These are phyloP conservation scores for Haemorhous mexicanus DNA, from an alignment of 2,113 vertebrate genomes.

Conservation along the genomic window DNA sequence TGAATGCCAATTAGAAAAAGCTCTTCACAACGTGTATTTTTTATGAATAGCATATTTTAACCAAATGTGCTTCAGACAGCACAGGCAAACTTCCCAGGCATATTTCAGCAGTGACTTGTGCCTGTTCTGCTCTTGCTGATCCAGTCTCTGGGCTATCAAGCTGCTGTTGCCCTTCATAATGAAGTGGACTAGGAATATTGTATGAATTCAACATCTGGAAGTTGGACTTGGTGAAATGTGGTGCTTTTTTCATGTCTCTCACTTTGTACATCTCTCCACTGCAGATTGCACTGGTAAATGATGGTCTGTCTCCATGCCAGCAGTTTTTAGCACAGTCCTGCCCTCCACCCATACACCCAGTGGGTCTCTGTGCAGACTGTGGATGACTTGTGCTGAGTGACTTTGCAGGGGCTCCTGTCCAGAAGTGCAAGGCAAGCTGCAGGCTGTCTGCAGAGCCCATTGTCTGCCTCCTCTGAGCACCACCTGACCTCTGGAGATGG, in stretches of 20 bases:
- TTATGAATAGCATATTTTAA: neutral
- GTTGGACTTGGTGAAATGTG: neutral
- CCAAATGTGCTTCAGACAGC: neutral
- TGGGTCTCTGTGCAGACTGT: neutral
- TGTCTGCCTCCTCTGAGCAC: neutral
- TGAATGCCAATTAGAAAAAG: neutral
- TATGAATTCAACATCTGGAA: neutral
- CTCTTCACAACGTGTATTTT: neutral
- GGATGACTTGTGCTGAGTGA: neutral
- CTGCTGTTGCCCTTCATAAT: neutral
- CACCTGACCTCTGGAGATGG: neutral
- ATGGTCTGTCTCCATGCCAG: neutral
- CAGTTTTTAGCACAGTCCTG: neutral
- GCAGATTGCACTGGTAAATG: neutral
- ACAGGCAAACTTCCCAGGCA: neutral
- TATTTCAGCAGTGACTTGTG: neutral
- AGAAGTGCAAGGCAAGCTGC: neutral
- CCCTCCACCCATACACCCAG: neutral
- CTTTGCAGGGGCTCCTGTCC: neutral
- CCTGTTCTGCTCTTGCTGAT: neutral
- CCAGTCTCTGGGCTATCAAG: neutral
- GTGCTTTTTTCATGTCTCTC: neutral
- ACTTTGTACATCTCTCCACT: neutral
- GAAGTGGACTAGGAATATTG: neutral
- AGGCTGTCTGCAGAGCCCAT: neutral